Evolutionary conservation across 2,113 vertebrate species (phyloP).

Genomic region (Gymnocephalus cernua): DNA sequence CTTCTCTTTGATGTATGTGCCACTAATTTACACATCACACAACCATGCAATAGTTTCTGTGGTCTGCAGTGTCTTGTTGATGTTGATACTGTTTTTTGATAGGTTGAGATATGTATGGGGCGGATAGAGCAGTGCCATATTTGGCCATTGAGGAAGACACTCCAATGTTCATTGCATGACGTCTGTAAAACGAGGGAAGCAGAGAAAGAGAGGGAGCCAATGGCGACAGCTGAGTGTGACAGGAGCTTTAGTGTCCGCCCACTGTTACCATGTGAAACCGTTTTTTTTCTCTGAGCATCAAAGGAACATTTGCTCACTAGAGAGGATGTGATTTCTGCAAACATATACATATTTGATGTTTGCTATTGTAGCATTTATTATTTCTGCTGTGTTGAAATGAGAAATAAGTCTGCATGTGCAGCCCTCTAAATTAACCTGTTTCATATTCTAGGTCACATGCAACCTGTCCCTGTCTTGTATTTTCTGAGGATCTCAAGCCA

Average conservation of each 20-base stretch:
- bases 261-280: conserved; percentile 84
- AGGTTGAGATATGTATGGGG: conserved; percentile 69
- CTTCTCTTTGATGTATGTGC: conserved; percentile 28
- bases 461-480: conserved; percentile 40
- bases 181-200: conserved; percentile 59
- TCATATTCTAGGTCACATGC: conserved; percentile 75
- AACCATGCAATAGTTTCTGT: conserved; percentile 67
- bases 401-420: not conserved
- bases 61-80: conserved; percentile 80
- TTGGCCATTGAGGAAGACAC: conserved; percentile 77
- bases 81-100: conserved; percentile 76
- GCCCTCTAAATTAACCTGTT: conserved; percentile 9
- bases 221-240: conserved; percentile 66
- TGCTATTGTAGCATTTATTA: not conserved
- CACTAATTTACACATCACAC: conserved; percentile 62
- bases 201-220: conserved; percentile 74
- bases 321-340: conserved; percentile 25
- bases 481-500: conserved; percentile 72
- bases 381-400: not conserved
- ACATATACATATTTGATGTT: not conserved
- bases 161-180: conserved; percentile 58
- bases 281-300: conserved; percentile 57
- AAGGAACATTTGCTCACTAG: conserved; percentile 45
- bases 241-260: conserved; percentile 69
- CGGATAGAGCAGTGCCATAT: conserved; percentile 77